These are phyloP conservation scores for Rhopalosiphum maidis DNA, from an alignment of 1,140 invertebrate species.

Conservation along the genomic window DNA sequence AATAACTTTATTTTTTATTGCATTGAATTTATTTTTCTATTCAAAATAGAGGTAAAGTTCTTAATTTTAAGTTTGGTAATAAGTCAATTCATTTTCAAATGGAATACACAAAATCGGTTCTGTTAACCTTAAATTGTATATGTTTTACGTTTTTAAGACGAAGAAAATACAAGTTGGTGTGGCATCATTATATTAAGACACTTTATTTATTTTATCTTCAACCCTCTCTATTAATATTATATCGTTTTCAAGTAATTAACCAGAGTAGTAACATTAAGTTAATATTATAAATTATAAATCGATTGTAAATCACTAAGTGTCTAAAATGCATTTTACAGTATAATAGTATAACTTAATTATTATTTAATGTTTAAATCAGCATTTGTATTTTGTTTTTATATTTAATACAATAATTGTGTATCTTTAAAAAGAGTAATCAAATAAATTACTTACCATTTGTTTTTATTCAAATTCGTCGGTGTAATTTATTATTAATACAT, in stretches of 20 bases:
- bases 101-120: neutral
- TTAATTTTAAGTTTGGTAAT: neutral
- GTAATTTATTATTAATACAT: neutral
- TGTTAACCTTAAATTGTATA: neutral
- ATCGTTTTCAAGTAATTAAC: neutral
- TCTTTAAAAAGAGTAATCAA: neutral
- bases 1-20: neutral
- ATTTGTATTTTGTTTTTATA: neutral
- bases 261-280: neutral
- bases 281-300: neutral
- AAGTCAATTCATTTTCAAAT: no score
- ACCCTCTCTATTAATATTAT: neutral
- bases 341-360: neutral
- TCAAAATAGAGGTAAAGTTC: neutral
- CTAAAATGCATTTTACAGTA: neutral
- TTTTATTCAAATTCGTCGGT: neutral
- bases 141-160: neutral
- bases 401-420: neutral
- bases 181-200: no score
- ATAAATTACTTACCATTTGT: neutral
- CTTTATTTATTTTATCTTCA: no score
- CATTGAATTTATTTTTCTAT: neutral
- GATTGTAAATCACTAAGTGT: neutral
- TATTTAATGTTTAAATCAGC: neutral
- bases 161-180: no score